Percentiles rank a stretch among this genome's conserved stretches.
phyloP scores from a whole-genome alignment of 2,888 invertebrate species.

The Quadroppia sp. region DNA sequence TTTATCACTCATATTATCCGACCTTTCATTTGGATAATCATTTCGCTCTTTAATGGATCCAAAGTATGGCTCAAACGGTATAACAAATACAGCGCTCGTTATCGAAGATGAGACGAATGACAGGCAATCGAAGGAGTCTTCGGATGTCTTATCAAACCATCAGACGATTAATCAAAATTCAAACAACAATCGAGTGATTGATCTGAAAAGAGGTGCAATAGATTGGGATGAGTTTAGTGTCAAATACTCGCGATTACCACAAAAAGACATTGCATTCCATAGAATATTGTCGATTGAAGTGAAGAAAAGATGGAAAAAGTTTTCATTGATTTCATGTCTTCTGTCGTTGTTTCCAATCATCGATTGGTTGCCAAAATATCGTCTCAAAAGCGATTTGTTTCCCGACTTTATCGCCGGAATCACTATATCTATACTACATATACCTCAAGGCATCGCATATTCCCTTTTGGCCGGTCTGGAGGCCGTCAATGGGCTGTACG shows the following conservation, averaged over 20 bases:
- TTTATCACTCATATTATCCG: neutral
- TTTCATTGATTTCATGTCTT: conserved; percentile 16
- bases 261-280: neutral
- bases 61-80: conserved; percentile 10
- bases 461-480: conserved; percentile 56
- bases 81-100: conserved; percentile 11
- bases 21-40: neutral
- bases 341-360: conserved; percentile 47
- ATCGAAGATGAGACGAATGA: neutral
- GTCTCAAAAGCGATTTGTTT: conserved; percentile 57
- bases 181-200: conserved; percentile 9
- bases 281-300: neutral
- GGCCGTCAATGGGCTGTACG: conserved; percentile 64
- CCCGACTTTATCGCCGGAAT: conserved; percentile 76
- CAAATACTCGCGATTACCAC: conserved; percentile 10
- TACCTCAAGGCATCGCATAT: conserved; percentile 72
- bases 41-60: neutral
- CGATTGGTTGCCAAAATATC: conserved; percentile 48
- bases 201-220: conserved; percentile 24
- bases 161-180: conserved; percentile 2
- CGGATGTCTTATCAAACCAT: neutral
- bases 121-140: too few species aligned
- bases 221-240: conserved; percentile 30
- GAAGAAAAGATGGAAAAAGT: conserved; percentile 11
- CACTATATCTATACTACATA: conserved; percentile 83